Evolutionary conservation across 2,888 invertebrate species (phyloP), one percentile per base, ranked within the genome.

Genomic region (Cryptus armator): DNA sequence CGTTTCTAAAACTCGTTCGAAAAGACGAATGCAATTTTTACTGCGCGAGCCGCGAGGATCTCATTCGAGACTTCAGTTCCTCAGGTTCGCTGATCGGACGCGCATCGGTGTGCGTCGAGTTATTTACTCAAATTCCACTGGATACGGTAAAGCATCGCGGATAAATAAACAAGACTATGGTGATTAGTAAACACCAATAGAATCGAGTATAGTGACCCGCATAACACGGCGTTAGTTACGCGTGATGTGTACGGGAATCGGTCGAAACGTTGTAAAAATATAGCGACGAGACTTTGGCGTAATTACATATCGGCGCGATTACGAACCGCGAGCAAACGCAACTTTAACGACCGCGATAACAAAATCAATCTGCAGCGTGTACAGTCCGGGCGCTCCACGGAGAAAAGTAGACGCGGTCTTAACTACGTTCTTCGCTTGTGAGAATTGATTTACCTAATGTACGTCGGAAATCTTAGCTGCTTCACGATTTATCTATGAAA

Each of bases 291-390:
- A 78, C 75, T 77, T 83, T 84, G 83, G 70, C 81, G 78, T 81
- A 83, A 86, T 86, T 86, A 86, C 62, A 84, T 78, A 85, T 81
- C 68, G 46, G 71, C 62, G 75, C 77, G 86, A 79, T 56, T 67
- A 81, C 12, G 66, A 53, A 68, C 81, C 59, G 77, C 74, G 81
- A 7, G 77, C 81, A 84, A 78, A 81, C 44, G 74, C 56, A 66
- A 67, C 68, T 84, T 84, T 85, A 80, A 84, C 84, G 84, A 84
- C 70, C 66, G 62, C 79, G 86, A 86, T 86, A 86, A 85, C 84
- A 74, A 85, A 86, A 86, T 86, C 86, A 80, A 86, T 86, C 82
- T 84, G 74, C 67, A 66, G 67, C 84, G 79, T 51, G 75, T 56
- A 9, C 44, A 9, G 37, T 1, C 1, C 48, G 66, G 48, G 6